These are phyloP conservation scores for Odocoileus virginianus DNA, from an alignment of 2,113 vertebrate genomes.

Conservation along the genomic window DNA sequence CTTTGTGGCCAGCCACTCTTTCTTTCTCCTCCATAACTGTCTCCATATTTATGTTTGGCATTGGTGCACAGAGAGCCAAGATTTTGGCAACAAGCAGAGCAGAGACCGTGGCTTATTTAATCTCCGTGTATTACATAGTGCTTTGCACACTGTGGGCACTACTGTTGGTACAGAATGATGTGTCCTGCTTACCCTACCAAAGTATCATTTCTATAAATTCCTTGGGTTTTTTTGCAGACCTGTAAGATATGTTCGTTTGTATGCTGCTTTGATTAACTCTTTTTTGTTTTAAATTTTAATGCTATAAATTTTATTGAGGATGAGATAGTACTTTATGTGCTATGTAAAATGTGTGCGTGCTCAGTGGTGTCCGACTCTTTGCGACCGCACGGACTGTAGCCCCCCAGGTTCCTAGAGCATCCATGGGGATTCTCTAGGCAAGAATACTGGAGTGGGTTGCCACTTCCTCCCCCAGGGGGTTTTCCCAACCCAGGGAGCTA, in stretches of 20 bases:
- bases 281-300: neutral
- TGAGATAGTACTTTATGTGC: neutral
- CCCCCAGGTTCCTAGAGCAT: neutral
- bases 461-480: neutral
- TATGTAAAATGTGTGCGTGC: neutral
- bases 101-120: neutral
- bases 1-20: neutral
- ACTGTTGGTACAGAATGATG: too few relatives aligned
- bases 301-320: neutral
- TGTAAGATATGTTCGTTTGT: neutral
- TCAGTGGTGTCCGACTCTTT: neutral
- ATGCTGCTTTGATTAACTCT: neutral
- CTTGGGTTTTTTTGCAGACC: neutral
- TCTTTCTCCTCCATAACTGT: neutral
- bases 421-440: neutral
- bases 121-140: neutral
- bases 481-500: neutral
- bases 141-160: neutral
- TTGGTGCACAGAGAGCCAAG: neutral
- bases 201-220: neutral
- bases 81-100: neutral
- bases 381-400: neutral
- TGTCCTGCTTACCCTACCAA: neutral
- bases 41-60: neutral
- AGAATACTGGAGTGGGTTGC: neutral